Conservation (phyloP, 1,140 invertebrate genomes). For the Caerostris extrusa region DNA sequence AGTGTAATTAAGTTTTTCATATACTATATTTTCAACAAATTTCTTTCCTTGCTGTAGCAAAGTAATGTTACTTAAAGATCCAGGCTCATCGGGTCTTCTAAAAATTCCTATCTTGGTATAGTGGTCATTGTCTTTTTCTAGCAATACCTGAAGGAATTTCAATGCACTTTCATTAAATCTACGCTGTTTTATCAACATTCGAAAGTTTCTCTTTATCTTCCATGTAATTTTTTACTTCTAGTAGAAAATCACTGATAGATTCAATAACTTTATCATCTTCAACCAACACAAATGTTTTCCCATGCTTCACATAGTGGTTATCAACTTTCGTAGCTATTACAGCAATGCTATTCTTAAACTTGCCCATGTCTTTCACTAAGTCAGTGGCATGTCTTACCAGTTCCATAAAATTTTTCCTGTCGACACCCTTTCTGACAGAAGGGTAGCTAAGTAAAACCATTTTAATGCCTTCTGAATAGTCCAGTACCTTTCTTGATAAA, state of each 20-base stretch:
- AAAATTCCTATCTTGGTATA: constrained; percentile 23
- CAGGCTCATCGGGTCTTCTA: constrained; percentile 16
- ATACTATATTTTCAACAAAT: not conserved
- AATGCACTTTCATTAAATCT: not conserved
- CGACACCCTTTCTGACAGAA: not conserved
- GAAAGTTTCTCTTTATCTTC: not conserved
- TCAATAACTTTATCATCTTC: not conserved
- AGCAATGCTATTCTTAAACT: constrained; percentile 15
- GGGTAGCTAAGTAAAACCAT: not conserved
- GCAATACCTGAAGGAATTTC: not conserved
- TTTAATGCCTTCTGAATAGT: constrained; percentile 8
- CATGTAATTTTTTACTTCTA: constrained; percentile 1
- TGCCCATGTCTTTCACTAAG: constrained; percentile 1
- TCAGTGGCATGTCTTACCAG: constrained; percentile 13
- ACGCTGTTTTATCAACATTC: not conserved
- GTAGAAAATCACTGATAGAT: not conserved
- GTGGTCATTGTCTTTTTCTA: not conserved
- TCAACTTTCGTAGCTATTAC: constrained; percentile 4
- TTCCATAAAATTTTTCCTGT: constrained; percentile 34
- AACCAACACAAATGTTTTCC: not conserved
- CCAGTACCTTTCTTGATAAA: constrained; percentile 16
- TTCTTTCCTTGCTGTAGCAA: not conserved
- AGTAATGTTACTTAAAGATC: not conserved
- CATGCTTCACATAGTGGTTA: not conserved
- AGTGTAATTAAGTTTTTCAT: constrained; percentile 21